Base-by-base conservation (phyloP, 1,140 invertebrate genomes). In the Magallana gigas region DNA sequence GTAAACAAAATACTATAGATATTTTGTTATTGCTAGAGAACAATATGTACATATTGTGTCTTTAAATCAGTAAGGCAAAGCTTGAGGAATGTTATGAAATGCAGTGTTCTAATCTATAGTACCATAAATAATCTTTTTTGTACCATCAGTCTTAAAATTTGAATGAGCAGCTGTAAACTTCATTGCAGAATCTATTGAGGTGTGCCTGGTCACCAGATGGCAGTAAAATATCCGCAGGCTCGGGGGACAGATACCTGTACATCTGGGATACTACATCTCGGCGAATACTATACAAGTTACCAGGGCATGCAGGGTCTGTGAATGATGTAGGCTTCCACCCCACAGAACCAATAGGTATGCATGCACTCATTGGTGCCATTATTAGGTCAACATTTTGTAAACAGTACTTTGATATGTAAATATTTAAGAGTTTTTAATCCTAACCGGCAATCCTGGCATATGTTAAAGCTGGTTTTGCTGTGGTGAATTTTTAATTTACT, bases 241-340 rank as follows among this genome's bases (percentile, higher is more conserved):
- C 98, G 9, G 97, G 98, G 4, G 99, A 99, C 95, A 96, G 99
- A 80, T 98, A 97, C 95, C 97, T 99, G 9, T 99, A 99, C 94
- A 96, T 99, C 80, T 99, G 99, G 99, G 98, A 99, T 94, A 98
- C 98, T 3, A 98, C 97, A 3, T 92, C 94, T 6, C 95, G 98
- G 71, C 96, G 97, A 84, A 98, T 99, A 91, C 94, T 99, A 4
- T 99, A 99, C 95, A 99, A 99, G 95, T 95, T 99, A 84, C 99
- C 99, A 0, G 99, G 99, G 0, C 99, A 99, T 94, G 98, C 98
- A 94, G 99, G 99, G 29, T 98, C 98, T 89, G 98, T 99, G 4
- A 99, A 99, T 94, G 98, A 98, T 93, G 97, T 99, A 1, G 97
- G 98, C 94, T 99, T 99, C 93, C 99, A 99, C 96, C 98, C 98